phyloP scores from a whole-genome alignment of 1,140 invertebrate species.

The Drosophila pruinosa region DNA sequence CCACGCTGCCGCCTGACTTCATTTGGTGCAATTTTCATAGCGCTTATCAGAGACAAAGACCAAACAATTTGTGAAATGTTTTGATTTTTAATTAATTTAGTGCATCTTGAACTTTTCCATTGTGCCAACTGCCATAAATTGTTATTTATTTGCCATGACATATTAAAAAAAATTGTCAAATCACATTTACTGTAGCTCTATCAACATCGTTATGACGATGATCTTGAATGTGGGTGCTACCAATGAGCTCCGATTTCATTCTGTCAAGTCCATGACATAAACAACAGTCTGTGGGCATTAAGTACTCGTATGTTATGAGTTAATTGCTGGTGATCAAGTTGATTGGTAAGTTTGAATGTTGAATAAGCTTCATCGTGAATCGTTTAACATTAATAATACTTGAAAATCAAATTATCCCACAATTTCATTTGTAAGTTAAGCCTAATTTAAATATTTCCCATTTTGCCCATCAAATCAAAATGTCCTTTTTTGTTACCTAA shows the following conservation, averaged over 20 bases:
- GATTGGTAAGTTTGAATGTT: neutral
- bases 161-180: constrained; percentile 4
- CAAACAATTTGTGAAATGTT: constrained; percentile 40
- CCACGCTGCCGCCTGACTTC: constrained; percentile 25
- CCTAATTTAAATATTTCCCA: neutral
- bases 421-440: neutral
- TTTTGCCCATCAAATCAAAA: neutral
- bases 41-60: constrained; percentile 44
- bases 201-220: neutral
- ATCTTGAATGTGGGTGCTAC: constrained; percentile 6
- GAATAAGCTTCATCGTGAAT: too few relatives aligned
- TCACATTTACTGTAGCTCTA: constrained; percentile 6
- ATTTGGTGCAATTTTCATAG: constrained; percentile 33
- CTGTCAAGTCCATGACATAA: constrained; percentile 10
- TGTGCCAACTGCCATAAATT: constrained; percentile 12
- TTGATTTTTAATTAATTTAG: constrained; percentile 66
- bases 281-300: neutral
- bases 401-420: neutral
- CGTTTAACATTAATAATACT: neutral
- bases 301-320: neutral
- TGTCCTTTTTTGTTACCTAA: neutral
- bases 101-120: constrained; percentile 48
- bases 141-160: constrained; percentile 23
- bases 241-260: constrained; percentile 20
- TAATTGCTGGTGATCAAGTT: neutral